Evolutionary conservation across 2,113 vertebrate species (phyloP), one percentile per base, ranked within the genome.

Genomic region (Cheirogaleus medius): DNA sequence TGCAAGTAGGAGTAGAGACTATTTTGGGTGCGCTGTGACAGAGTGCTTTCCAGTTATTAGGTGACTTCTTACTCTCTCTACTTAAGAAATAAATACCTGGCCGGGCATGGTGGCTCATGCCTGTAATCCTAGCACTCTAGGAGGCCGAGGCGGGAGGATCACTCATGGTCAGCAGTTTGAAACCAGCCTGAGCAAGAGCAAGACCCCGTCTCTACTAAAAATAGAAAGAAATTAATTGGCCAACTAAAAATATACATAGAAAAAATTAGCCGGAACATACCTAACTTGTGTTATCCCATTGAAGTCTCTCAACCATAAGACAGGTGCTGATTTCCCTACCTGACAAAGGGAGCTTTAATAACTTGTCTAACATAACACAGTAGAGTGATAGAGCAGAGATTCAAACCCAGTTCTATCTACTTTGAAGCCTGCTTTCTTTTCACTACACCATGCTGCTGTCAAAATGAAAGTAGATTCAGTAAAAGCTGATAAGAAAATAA

Each of bases 401-500:
- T 81, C 27, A 85, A 73, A 29, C 44, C 7, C 23, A 56, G 8
- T 76, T 49, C 32, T 83, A 37, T 20, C 13, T 6, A 13, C 44
- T 80, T 49, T 32, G 49, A 66, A 86, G 56, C 29, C 66, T 74
- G 3, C 29, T 81, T 96, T 92, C 27, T 54, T 85, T 94, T 76
- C 52, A 94, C n/a, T 34, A 68, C 1, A 92, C 23, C 18, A 60
- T 29, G 11, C 18, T 92, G n/a, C 32, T 77, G 8, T 93, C 68
- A 83, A 39, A 91, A 87, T 63, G 25, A 91, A 87, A 91, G 25
- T 78, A 44, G 25, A 4, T 76, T 71, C n/a, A 74, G n/a, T 49
- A 89, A 95, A 84, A 88, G 88, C 27, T 60, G n/a, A 74, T 37
- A 74, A 81, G 49, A 93, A 91, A 66, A 73, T 84, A 64, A 58